Percentiles rank a stretch among this genome's conserved stretches.
These are phyloP conservation scores for Craseonycteris thonglongyai DNA, from an alignment of 2,113 vertebrate species.

Conservation along the genomic window DNA sequence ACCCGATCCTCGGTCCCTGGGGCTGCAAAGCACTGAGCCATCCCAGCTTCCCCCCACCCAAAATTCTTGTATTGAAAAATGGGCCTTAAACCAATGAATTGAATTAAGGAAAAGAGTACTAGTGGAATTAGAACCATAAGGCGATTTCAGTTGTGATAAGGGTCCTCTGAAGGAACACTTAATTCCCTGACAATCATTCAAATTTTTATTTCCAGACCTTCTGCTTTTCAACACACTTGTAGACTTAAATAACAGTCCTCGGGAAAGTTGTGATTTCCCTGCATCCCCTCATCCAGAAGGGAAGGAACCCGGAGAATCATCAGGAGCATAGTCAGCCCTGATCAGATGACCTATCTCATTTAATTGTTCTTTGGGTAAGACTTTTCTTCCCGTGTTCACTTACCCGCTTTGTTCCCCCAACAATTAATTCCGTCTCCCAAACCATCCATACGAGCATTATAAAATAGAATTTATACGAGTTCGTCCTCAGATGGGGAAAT, in stretches of 20 bases:
- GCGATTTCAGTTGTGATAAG: not conserved
- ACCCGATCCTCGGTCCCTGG: too few species aligned
- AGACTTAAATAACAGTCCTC: constrained; percentile 81
- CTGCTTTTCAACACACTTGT: constrained; percentile 51
- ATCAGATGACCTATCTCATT: constrained; percentile 72
- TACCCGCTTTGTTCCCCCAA: constrained; percentile 62
- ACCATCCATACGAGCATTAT: constrained; percentile 52
- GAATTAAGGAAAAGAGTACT: not conserved
- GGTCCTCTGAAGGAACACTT: constrained; percentile 52
- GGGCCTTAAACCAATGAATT: not conserved
- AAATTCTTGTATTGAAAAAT: not conserved
- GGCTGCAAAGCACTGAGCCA: too few species aligned
- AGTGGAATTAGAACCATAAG: not conserved
- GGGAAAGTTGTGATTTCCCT: constrained; percentile 69
- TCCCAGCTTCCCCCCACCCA: too few species aligned
- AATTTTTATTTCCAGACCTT: constrained; percentile 58
- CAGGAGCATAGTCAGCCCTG: constrained; percentile 50
- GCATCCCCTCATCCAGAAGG: constrained; percentile 6
- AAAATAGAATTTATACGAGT: constrained; percentile 66
- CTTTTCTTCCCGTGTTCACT: constrained; percentile 57
- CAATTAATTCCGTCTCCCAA: constrained; percentile 74
- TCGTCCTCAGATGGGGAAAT: constrained; percentile 64
- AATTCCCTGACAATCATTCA: constrained; percentile 58
- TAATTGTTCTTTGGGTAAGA: constrained; percentile 68
- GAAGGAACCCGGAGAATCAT: constrained; percentile 41